These are phyloP conservation scores for Heliconius cydno DNA, from an alignment of 2,888 invertebrate species.

Conservation along the genomic window DNA sequence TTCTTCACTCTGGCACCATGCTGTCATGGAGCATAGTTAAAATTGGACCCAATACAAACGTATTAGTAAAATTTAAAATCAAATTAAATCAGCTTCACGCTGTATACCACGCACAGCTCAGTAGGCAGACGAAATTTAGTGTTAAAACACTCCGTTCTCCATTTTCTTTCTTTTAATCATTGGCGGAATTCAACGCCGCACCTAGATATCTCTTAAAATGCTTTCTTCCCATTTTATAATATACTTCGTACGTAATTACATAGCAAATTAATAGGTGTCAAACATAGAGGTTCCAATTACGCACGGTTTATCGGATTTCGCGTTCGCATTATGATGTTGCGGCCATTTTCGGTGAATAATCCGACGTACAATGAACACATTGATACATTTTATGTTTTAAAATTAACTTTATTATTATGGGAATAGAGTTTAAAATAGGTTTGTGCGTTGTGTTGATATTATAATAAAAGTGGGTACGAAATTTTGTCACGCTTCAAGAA, in stretches of 20 bases:
- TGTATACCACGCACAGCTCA: no score
- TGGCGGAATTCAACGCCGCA: no score
- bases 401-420: background rate
- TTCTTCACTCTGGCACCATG: no score
- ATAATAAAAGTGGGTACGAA: slow-evolving; percentile 18
- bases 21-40: no score
- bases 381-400: background rate
- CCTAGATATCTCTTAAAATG: background rate
- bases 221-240: slow-evolving; percentile 9
- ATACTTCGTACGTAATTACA: slow-evolving; percentile 26
- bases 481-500: slow-evolving; percentile 24
- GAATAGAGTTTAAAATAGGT: background rate
- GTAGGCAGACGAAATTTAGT: no score
- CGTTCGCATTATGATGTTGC: slow-evolving; percentile 40
- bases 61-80: no score
- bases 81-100: no score
- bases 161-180: no score
- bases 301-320: slow-evolving; percentile 42
- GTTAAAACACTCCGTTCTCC: no score
- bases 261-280: slow-evolving; percentile 38
- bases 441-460: background rate
- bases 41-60: no score
- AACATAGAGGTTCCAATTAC: slow-evolving; percentile 41
- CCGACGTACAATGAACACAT: slow-evolving; percentile 32
- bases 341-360: slow-evolving; percentile 35